Conservation (phyloP, 2,888 invertebrate genomes). For the Ennomos fuscantarius region DNA sequence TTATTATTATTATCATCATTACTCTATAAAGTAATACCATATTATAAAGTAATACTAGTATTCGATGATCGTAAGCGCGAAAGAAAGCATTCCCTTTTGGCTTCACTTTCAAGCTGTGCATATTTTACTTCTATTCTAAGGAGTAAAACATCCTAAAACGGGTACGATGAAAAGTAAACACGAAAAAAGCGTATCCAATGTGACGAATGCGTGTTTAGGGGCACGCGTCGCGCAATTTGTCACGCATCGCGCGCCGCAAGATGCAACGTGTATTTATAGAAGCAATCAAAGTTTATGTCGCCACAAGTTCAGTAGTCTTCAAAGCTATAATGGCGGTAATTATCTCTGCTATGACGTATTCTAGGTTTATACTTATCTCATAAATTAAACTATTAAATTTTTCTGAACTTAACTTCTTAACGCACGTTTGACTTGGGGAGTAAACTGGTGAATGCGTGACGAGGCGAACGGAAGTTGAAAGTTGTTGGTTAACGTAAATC, state of each 20-base stretch:
- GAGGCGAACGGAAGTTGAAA: no score
- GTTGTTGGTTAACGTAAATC: no score
- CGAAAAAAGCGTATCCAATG: conserved; percentile 73
- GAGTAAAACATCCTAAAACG: conserved; percentile 63
- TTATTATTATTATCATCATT: no score
- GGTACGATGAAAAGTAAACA: conserved; percentile 70
- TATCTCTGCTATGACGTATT: conserved; percentile 6
- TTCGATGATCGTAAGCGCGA: no score
- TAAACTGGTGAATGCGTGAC: no score
- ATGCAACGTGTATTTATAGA: conserved; percentile 52
- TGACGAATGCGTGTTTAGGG: conserved; percentile 82
- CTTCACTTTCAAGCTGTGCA: no score
- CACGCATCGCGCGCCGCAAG: conserved; percentile 54
- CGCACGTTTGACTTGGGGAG: no score
- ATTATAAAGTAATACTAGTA: no score
- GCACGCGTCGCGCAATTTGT: conserved; percentile 73
- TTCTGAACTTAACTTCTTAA: no score
- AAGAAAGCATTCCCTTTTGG: no score
- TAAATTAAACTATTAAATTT: conserved; percentile 30
- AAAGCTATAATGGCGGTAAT: conserved; percentile 19
- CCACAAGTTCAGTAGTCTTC: conserved; percentile 22
- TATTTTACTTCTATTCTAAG: conserved; percentile 50
- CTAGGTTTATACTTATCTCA: conserved; percentile 17
- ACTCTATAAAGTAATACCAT: no score
- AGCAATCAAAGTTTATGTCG: conserved; percentile 51